Percentiles rank a stretch among this genome's conserved stretches.
phyloP scores from a whole-genome alignment of 2,797 vertebrate genomes.

The Dicrostonyx torquatus region DNA sequence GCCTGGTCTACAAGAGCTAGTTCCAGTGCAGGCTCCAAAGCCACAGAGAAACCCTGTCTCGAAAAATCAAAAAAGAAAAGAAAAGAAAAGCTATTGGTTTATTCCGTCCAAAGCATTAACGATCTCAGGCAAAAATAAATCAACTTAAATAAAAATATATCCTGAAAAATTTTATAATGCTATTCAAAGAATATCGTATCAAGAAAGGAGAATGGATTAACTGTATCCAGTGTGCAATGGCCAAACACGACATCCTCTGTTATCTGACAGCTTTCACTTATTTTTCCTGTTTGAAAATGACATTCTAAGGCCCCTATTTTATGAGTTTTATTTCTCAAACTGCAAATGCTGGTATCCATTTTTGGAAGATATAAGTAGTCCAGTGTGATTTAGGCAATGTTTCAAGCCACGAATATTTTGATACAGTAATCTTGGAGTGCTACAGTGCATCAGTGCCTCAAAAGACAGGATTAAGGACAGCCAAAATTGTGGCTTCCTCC shows the following conservation, averaged over 20 bases:
- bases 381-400: not conserved
- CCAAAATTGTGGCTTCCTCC: not conserved
- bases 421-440: not conserved
- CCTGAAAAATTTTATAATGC: not conserved
- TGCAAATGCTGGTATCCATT: not conserved
- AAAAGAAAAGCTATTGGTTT: not conserved
- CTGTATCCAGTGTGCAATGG: not conserved
- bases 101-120: not conserved
- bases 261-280: not conserved
- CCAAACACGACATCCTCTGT: not conserved
- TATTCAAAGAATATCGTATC: not conserved
- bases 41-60: too few relatives aligned
- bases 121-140: not conserved
- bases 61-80: too few relatives aligned
- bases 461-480: not conserved
- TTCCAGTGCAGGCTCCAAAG: too few relatives aligned
- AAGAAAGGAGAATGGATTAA: not conserved
- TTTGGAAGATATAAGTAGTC: not conserved
- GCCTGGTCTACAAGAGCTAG: too few relatives aligned
- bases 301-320: not conserved
- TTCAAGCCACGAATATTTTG: not conserved
- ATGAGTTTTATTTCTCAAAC: not conserved
- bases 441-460: not conserved
- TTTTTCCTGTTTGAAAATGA: not conserved
- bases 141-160: not conserved